Percentiles rank a stretch among this genome's conserved stretches.
These are phyloP conservation scores for Mesodorylaimus sp. DNA, from an alignment of 2,888 invertebrate species.

Conservation along the genomic window DNA sequence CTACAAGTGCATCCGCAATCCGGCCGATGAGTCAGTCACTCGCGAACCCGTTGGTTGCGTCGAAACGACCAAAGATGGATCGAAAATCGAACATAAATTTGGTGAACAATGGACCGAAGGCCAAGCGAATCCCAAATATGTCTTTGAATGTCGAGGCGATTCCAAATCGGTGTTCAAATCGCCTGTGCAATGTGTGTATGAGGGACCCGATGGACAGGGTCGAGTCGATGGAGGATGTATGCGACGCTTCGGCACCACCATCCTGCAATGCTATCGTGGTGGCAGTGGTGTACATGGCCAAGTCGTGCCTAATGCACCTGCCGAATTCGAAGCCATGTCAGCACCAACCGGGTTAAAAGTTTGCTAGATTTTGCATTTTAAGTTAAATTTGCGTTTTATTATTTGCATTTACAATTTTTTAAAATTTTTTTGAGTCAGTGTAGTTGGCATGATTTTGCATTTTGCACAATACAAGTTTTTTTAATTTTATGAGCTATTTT, in stretches of 20 bases:
- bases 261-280: background rate
- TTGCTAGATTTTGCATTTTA: no score
- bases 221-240: background rate
- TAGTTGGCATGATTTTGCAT: no score
- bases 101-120: background rate
- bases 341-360: no score
- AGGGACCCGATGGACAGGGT: background rate
- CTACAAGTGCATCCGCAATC: background rate
- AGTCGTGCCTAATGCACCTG: no score
- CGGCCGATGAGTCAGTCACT: background rate
- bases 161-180: background rate
- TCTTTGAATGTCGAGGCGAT: background rate
- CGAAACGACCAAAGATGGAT: background rate
- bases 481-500: no score
- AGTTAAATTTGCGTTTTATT: no score
- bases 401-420: no score
- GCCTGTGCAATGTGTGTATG: background rate
- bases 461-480: no score
- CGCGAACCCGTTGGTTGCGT: conserved; percentile 1
- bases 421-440: no score
- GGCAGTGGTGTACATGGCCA: no score
- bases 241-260: background rate
- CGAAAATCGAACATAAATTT: background rate
- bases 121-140: background rate
- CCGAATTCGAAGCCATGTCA: no score